These are phyloP conservation scores for Mythimna impura DNA, from an alignment of 2,888 invertebrate species.

Conservation along the genomic window DNA sequence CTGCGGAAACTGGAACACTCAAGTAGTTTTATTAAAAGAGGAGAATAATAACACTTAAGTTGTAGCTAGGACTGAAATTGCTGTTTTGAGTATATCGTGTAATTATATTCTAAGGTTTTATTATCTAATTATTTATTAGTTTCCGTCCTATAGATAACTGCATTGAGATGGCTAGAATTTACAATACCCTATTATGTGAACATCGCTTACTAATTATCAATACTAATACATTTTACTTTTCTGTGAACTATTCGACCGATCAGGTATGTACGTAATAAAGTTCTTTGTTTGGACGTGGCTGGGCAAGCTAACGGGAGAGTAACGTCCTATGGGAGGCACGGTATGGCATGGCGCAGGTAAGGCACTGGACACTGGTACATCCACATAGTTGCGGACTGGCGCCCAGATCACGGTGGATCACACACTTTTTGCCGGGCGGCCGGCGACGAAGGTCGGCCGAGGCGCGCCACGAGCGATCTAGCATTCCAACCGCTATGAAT, in stretches of 20 bases:
- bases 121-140: background rate
- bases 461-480: constrained; percentile 87
- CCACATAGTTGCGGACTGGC: constrained; percentile 74
- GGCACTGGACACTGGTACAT: constrained; percentile 74
- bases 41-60: background rate
- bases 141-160: background rate
- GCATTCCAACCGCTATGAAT: constrained; percentile 89
- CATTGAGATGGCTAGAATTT: constrained; percentile 6
- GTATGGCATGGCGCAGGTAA: constrained; percentile 70
- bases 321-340: constrained; percentile 71
- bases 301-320: constrained; percentile 68
- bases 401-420: constrained; percentile 76
- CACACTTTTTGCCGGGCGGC: constrained; percentile 77
- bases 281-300: constrained; percentile 55
- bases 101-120: background rate
- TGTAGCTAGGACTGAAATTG: background rate
- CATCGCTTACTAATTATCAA: constrained; percentile 21
- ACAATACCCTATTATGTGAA: constrained; percentile 12
- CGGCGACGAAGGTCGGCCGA: constrained; percentile 84
- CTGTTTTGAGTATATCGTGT: background rate
- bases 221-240: constrained; percentile 40
- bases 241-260: constrained; percentile 47
- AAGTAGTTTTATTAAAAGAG: constrained; percentile 1
- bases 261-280: constrained; percentile 48
- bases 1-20: constrained; percentile 14